Conservation (phyloP, 2,888 invertebrate species). For the Flexamia atlantica region DNA sequence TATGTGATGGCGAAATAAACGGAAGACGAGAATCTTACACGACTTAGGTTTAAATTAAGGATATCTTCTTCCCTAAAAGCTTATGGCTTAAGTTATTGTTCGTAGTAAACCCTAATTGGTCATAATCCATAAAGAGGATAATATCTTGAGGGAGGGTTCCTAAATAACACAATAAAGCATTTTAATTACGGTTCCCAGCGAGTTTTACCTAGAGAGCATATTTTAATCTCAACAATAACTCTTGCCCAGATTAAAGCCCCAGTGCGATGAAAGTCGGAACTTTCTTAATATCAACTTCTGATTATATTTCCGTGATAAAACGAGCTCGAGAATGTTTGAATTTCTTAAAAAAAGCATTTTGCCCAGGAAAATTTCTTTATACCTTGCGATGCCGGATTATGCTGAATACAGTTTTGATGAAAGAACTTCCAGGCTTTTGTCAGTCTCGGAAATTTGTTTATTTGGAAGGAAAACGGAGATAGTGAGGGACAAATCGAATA, state of each 20-base stretch:
- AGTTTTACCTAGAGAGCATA: constrained; percentile 40
- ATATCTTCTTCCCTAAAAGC: background rate
- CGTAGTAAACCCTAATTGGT: background rate
- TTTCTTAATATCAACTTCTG: constrained; percentile 58
- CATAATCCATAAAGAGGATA: constrained; percentile 42
- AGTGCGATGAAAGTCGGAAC: constrained; percentile 42
- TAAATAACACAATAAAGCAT: constrained; percentile 43
- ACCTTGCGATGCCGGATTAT: constrained; percentile 17
- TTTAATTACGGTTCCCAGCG: constrained; percentile 2
- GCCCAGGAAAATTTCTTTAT: constrained; percentile 13
- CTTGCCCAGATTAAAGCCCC: constrained; percentile 39
- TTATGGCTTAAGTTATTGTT: constrained; percentile 8
- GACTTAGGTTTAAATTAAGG: background rate
- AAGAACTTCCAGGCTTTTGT: background rate
- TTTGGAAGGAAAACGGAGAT: background rate
- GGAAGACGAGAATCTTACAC: background rate
- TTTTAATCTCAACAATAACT: constrained; percentile 52
- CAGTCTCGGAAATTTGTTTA: background rate
- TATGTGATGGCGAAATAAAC: too few species aligned
- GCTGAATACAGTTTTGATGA: constrained; percentile 30
- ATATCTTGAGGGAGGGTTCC: constrained; percentile 19
- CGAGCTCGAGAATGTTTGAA: constrained; percentile 48
- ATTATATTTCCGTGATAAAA: constrained; percentile 52
- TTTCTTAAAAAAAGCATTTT: constrained; percentile 52
- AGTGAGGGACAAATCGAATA: too few species aligned